These are phyloP conservation scores for Phengaris alcon DNA, from an alignment of 2,888 invertebrate species.

Conservation along the genomic window DNA sequence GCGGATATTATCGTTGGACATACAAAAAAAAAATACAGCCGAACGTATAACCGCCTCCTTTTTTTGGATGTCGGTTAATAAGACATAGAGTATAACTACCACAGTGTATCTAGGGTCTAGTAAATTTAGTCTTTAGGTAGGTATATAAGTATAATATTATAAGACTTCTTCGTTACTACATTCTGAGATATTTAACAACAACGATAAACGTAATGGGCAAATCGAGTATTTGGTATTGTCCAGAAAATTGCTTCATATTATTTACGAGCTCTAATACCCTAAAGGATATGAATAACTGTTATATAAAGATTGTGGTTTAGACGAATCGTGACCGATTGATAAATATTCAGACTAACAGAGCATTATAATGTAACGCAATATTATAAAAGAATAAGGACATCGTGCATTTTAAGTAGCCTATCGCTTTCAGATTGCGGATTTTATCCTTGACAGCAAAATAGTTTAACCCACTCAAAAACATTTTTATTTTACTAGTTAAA, in stretches of 20 bases:
- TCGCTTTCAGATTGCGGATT: conserved; percentile 15
- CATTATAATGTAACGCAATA: conserved; percentile 17
- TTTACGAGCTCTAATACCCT: not conserved
- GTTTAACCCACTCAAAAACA: not conserved
- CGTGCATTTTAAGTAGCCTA: conserved; percentile 12
- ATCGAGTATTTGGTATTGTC: not conserved
- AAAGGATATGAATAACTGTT: conserved; percentile 5
- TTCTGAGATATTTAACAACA: not conserved
- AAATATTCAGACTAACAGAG: not conserved
- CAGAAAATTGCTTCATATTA: conserved; percentile 6
- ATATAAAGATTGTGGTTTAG: conserved; percentile 14
- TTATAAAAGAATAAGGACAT: conserved; percentile 12
- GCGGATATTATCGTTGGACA: too few species aligned
- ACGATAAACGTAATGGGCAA: not conserved
- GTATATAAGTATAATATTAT: not conserved
- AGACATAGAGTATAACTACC: too few species aligned
- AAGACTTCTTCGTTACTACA: not conserved
- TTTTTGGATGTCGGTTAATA: too few species aligned
- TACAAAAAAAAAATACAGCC: too few species aligned
- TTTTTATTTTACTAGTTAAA: not conserved
- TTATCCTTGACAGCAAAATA: conserved; percentile 7
- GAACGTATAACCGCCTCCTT: too few species aligned
- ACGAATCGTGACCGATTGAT: conserved; percentile 17
- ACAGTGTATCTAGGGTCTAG: too few species aligned
- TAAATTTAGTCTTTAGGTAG: too few species aligned